Evolutionary conservation across 2,888 invertebrate species (phyloP), one percentile per base, ranked within the genome.

Genomic region (Mechanitis mazaeus): DNA sequence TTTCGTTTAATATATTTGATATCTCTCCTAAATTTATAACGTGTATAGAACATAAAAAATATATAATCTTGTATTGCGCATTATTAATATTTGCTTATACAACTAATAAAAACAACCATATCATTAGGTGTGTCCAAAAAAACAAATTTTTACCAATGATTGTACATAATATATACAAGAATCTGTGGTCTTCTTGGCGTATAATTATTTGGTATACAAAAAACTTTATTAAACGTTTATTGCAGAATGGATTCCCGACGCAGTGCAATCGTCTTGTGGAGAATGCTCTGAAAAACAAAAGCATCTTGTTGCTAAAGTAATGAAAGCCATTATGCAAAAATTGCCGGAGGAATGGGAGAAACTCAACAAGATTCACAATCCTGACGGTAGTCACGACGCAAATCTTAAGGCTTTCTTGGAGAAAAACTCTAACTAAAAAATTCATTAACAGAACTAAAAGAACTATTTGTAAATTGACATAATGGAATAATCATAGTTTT

Each of bases 251-350:
- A 69, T 82, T 0, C 81, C 81, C 0, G 80, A 81, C 59, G 77
- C 75, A 0, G 33, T 73, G 0, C 58, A 69, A 47, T 60, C 75
- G 9, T 84, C 88, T 60, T 94, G 94, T 75, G 81, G 73, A 53
- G 93, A 93, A 78, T 94, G 94, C 75, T 91, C 92, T 12, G 90
- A 91, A 3, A 92, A 92, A 67, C 94, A 94, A 75, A 92, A 91
- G 72, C 75, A 77, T 45, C 86, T 91, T 3, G 68, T 78, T 3
- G 78, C 78, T 64, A 93, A 92, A 75, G 91, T 93, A 20, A 90
- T 94, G 55, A 90, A 90, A 55, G 92, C 85, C 63, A 80, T 94
- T 60, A 90, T 92, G 63, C 85, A 92, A 54, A 85, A 93, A 58
- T 91, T 92, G 69, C 90, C 92, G 0, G 84, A 90, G 0, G 86